Evolutionary conservation across 1,140 invertebrate genomes (phyloP), one percentile per base, ranked within the genome.

Genomic region (Monochamus saltuarius): DNA sequence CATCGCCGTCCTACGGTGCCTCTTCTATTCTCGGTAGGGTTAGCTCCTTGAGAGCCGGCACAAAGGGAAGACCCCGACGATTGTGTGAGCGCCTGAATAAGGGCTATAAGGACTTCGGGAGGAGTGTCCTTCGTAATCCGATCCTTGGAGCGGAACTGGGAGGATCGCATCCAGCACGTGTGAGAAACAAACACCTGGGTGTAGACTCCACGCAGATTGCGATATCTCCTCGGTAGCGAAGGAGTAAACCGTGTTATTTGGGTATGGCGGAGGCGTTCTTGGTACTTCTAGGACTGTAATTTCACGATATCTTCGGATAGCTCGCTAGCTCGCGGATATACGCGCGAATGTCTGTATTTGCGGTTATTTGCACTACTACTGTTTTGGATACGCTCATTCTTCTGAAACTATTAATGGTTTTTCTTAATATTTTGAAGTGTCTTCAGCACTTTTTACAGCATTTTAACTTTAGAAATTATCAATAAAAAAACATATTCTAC

Each of bases 111-210:
- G 57, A 62, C 46, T 56, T 39, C 62, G 56, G 47, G 61, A 61
- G 66, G 66, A 61, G 64, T 60, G 64, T 66, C 64, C 43, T 43
- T 36, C 16, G 70, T 66, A 72, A 70, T 59, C 59, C 63, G 65
- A 72, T 67, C 68, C 58, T 54, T 50, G 61, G 63, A 66, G 58
- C 70, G 70, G 70, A 72, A 72, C 68, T 72, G 70, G 70, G 70
- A 68, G 66, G 68, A 67, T 69, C 62, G 50, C 59, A 36, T 53
- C 55, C 39, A 71, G 70, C 70, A 71, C 70, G 70, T 71, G 70
- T 71, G 70, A 68, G 66, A 71, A 67, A 59, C 55, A 66, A 63
- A 70, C 70, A 70, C 70, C 68, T 70, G 68, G 67, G 39, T 56
- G 38, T 56, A 22, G 38, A 53, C 9, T 13, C 40, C 54, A 36